Base-by-base conservation (phyloP, 2,888 invertebrate genomes). In the Hydriomena furcata region DNA sequence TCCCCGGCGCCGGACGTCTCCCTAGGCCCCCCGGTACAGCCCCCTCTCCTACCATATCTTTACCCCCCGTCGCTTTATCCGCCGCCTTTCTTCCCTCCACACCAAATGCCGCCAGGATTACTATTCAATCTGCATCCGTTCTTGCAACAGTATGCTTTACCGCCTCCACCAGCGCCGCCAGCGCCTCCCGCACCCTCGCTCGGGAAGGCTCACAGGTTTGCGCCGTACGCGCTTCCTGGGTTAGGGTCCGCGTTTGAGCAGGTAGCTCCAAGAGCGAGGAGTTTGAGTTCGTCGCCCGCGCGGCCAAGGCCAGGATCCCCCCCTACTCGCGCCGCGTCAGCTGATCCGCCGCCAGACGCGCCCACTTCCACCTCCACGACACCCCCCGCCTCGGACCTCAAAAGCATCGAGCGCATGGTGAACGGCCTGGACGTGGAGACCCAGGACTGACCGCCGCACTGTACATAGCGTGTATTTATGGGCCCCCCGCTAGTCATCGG, bases 321-420 rank as follows among this genome's bases (percentile, higher is more conserved):
- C 49, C 73, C 91, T 62, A 58, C 84, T 73, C 63, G 93, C 80
- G 70, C 94, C 82, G 67, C 93, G 78, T 67, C 91, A 73, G 65
- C 89, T 3, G 89, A 87, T 60, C 86, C 87, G 1, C 89, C 92
- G 78, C 86, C 93, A 65, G 92, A 69, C 90, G 93, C 63, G 76
- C 92, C 69, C 2, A 92, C 92, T 13, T 87, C 88, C 41, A 80
- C 91, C 41, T 78, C 86, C 49, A 71, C 79, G 63, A 94, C 93
- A 58, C 92, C 91, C 58, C 92, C 93, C 25, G 93, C 95, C 31
- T 95, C 94, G 56, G 98, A 98, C 87, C 93, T 98, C 65, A 98
- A 98, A 88, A 97, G 95, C 83, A 98, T 98, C 91, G 98, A 98
- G 90, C 97, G 98, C 82, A 98, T 98, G 98, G 97, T 98, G 65